Percentiles rank a stretch among this genome's conserved stretches.
These are phyloP conservation scores for Phrynocephalus forsythii DNA, from an alignment of 2,797 vertebrate species.

Conservation along the genomic window DNA sequence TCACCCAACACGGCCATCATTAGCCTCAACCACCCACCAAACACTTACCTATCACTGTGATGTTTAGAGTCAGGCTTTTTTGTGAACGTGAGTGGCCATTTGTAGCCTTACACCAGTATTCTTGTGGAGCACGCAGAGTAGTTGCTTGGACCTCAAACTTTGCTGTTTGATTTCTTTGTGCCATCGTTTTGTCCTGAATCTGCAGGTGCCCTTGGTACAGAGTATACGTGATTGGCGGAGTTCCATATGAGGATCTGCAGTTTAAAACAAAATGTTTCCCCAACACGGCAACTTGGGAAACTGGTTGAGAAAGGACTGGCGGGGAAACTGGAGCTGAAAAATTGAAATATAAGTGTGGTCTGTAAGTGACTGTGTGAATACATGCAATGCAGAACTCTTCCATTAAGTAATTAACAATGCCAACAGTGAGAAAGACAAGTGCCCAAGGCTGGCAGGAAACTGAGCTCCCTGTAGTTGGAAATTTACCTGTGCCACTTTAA, in stretches of 20 bases:
- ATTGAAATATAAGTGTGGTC: background rate
- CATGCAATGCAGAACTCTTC: background rate
- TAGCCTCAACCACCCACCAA: background rate
- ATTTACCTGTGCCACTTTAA: background rate
- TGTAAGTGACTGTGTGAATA: conserved; percentile 6
- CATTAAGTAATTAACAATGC: background rate
- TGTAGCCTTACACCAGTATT: conserved; percentile 72
- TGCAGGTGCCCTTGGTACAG: conserved; percentile 61
- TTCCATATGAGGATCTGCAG: conserved; percentile 74
- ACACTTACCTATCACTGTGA: conserved; percentile 79
- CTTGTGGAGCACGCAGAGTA: conserved; percentile 37
- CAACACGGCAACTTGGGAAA: conserved; percentile 64
- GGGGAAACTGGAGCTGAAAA: conserved; percentile 77
- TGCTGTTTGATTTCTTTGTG: conserved; percentile 56
- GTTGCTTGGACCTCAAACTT: conserved; percentile 69
- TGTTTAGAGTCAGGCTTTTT: conserved; percentile 66
- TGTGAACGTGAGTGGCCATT: conserved; percentile 73
- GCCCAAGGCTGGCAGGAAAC: background rate
- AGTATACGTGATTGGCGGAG: conserved; percentile 72
- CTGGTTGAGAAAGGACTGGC: conserved; percentile 67
- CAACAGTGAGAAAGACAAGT: conserved; percentile 1
- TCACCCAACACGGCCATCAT: background rate
- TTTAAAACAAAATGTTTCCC: conserved; percentile 70
- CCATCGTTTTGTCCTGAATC: background rate
- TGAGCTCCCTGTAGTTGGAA: background rate